phyloP scores from a whole-genome alignment of 2,113 vertebrate genomes.

The Peromyscus leucopus region DNA sequence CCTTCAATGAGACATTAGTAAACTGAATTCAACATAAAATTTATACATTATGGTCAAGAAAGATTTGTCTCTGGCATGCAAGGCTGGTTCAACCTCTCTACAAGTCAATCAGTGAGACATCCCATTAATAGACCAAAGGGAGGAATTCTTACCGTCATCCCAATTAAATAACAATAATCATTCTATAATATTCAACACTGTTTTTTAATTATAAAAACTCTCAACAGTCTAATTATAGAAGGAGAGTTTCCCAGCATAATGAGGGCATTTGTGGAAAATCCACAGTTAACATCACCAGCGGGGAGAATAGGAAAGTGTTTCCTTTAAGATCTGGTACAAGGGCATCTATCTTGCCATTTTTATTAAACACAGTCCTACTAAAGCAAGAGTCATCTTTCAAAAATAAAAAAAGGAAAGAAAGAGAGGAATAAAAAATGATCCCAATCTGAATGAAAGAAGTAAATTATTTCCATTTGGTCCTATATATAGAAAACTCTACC shows the following conservation, averaged over 20 bases:
- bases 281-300: background rate
- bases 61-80: background rate
- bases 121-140: background rate
- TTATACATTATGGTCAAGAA: background rate
- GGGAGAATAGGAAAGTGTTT: background rate
- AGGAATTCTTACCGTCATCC: background rate
- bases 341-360: background rate
- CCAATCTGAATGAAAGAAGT: background rate
- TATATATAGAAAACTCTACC: background rate
- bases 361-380: background rate
- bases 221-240: background rate
- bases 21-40: background rate
- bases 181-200: background rate
- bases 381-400: background rate
- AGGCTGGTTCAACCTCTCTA: background rate
- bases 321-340: background rate
- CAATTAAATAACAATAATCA: background rate
- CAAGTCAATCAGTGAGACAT: background rate
- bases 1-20: background rate
- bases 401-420: background rate
- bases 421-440: background rate
- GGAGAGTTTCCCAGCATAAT: no score
- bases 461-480: background rate
- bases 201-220: background rate
- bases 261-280: background rate